A percentile compares a stretch with the other conserved stretches of the same genome.
phyloP scores from a whole-genome alignment of 2,888 invertebrate genomes.

The Erebia aethiops region DNA sequence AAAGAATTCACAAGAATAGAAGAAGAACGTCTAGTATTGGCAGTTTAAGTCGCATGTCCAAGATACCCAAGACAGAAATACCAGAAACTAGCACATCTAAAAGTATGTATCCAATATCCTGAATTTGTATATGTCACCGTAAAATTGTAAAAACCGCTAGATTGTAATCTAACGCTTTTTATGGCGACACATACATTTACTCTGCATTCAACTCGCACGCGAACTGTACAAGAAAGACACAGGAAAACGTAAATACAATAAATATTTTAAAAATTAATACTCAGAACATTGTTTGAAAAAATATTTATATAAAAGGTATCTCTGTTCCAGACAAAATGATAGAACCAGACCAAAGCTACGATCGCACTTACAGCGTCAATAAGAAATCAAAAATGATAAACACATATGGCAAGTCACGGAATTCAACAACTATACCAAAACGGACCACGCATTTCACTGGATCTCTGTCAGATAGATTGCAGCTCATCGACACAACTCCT shows the following conservation, averaged over 20 bases:
- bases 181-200: too few relatives aligned
- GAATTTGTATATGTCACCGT: too few relatives aligned
- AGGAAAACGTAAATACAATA: too few relatives aligned
- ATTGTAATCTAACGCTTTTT: too few relatives aligned
- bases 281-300: too few relatives aligned
- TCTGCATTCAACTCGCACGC: too few relatives aligned
- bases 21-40: constrained; percentile 61
- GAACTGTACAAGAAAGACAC: too few relatives aligned
- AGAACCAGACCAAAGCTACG: constrained; percentile 55
- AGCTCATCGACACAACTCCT: constrained; percentile 72
- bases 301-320: constrained; percentile 1
- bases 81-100: constrained; percentile 54
- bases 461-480: constrained; percentile 67
- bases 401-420: constrained; percentile 63
- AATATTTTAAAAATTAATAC: too few relatives aligned
- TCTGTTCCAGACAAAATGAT: constrained; percentile 54
- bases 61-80: constrained; percentile 54
- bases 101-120: constrained; percentile 8
- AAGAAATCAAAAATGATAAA: constrained; percentile 70
- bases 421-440: constrained; percentile 48
- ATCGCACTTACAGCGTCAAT: constrained; percentile 57
- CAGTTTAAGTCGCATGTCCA: constrained; percentile 63
- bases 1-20: constrained; percentile 64
- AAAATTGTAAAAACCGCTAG: too few relatives aligned
- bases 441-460: constrained; percentile 60